Evolutionary conservation across 2,113 vertebrate genomes (phyloP), one percentile per base, ranked within the genome.

Genomic region (Amblyopsis rosae): DNA sequence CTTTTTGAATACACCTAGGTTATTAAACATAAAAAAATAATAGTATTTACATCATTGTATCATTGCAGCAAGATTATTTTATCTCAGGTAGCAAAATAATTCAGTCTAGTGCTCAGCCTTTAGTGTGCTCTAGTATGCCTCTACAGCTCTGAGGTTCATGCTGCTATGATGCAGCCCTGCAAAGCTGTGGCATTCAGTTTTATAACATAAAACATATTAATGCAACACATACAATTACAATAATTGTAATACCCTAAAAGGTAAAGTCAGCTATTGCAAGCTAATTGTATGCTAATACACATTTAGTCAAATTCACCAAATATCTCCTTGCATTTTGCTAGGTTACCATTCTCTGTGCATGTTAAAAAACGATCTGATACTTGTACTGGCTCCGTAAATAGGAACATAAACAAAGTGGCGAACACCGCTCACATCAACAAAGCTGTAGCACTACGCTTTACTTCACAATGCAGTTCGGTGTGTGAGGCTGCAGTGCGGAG

Each of bases 11-110:
- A 86, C 70, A 83, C 32, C 33, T 82, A 85, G 84, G 82, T 86
- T 89, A 71, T 83, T 78, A 76, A 64, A 85, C 86, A 89, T 86
- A 59, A 90, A 91, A 91, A 92, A 93, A 89, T 83, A 91, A 81
- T 65, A 74, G 45, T 90, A 91, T 92, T 86, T 92, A 92, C 87
- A 91, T 76, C 65, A 71, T 82, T 62, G 77, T 70, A 80, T 83
- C 67, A 80, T 81, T 17, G 54, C 72, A 76, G 53, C 79, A 83
- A 82, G 77, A 78, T 67, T 70, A 75, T 82, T 80, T 81, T 57
- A 56, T 76, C 51, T 84, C 72, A 62, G 80, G 81, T 87, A 82
- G 70, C 88, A 89, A 88, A 89, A 87, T 86, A 83, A 60, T 85
- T 86, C 16, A 70, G 50, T 85, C 71, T 82, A 77, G 77, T 79